A percentile compares a stretch with the other conserved stretches of the same genome.
Conservation (phyloP, 2,888 invertebrate species). For the Drosophila atroscutellata region DNA sequence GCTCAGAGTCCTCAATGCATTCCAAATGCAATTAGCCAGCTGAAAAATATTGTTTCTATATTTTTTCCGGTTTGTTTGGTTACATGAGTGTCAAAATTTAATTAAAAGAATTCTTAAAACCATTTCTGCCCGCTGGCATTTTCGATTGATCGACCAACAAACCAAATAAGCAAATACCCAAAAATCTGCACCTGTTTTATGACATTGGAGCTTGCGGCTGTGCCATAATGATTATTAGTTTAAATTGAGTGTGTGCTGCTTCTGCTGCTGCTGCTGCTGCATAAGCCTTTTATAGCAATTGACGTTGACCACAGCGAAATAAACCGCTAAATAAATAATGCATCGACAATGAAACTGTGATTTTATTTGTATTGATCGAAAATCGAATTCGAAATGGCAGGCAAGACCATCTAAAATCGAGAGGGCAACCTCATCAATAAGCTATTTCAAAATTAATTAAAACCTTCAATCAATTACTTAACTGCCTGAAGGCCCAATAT, state of each 20-base stretch:
- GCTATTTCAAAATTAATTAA: constrained; percentile 67
- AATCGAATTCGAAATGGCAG: constrained; percentile 7
- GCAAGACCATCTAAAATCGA: background rate
- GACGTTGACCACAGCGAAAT: constrained; percentile 60
- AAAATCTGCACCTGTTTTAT: constrained; percentile 20
- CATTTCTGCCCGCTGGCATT: constrained; percentile 28
- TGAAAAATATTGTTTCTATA: constrained; percentile 11
- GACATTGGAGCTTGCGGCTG: constrained; percentile 64
- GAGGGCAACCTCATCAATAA: constrained; percentile 22
- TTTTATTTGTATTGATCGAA: constrained; percentile 49
- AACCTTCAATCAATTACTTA: constrained; percentile 58
- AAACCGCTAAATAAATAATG: constrained; percentile 78
- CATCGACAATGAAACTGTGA: constrained; percentile 53
- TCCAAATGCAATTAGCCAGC: constrained; percentile 35
- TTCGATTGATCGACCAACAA: constrained; percentile 54
- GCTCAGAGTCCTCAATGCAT: constrained; percentile 7
- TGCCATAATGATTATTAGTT: constrained; percentile 59
- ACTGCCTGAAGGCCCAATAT: constrained; percentile 20
- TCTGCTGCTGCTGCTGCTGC: constrained; percentile 5
- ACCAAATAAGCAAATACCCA: constrained; percentile 5
- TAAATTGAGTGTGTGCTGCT: constrained; percentile 13
- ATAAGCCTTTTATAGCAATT: constrained; percentile 40
- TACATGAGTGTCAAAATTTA: constrained; percentile 23
- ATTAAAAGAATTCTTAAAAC: constrained; percentile 28
- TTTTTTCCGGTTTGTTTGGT: background rate